Conservation (phyloP, 2,113 vertebrate species). For the Corythaixoides concolor region DNA sequence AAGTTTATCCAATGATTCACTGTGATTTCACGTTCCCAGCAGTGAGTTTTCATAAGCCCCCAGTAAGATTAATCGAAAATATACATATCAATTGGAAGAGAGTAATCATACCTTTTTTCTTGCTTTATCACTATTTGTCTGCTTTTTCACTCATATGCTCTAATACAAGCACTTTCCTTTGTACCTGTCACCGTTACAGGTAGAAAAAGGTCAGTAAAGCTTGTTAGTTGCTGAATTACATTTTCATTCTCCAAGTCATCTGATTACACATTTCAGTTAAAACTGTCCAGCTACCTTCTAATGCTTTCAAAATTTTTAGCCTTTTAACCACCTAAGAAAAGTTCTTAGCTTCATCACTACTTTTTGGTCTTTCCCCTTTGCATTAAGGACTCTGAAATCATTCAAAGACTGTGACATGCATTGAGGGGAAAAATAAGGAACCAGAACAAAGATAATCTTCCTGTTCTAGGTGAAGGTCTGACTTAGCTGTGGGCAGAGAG, state of each 20-base stretch:
- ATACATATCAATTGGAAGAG: neutral
- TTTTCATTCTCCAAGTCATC: neutral
- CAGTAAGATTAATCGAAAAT: neutral
- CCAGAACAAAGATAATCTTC: neutral
- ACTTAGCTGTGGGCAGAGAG: neutral
- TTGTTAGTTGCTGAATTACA: neutral
- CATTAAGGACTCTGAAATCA: neutral
- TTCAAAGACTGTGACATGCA: neutral
- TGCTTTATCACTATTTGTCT: neutral
- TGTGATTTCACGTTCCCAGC: neutral
- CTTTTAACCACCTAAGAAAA: neutral
- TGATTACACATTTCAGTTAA: neutral
- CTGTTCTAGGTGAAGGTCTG: neutral
- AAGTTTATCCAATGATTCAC: neutral
- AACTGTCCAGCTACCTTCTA: neutral
- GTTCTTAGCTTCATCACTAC: neutral
- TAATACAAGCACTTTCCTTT: neutral
- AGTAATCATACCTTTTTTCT: neutral
- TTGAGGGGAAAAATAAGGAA: neutral
- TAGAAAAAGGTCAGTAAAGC: neutral
- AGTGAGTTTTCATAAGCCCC: neutral
- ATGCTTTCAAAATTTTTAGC: accelerated
- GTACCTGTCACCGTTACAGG: neutral
- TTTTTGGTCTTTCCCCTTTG: neutral
- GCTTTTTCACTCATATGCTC: neutral